These are phyloP conservation scores for Cathartes aura DNA, from an alignment of 2,113 vertebrate genomes.

Conservation along the genomic window DNA sequence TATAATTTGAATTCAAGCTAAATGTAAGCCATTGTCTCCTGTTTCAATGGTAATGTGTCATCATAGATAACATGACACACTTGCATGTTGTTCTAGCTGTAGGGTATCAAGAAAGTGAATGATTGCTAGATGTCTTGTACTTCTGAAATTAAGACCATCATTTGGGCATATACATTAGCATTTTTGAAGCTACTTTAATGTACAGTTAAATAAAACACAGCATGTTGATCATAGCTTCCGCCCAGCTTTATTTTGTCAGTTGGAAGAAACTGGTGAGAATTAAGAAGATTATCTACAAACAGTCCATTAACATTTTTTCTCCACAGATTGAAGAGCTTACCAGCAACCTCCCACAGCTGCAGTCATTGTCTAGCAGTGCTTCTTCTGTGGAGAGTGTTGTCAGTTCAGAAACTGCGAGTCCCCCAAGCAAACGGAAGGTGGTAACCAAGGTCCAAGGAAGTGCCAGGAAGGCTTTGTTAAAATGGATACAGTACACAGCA, in stretches of 20 bases:
- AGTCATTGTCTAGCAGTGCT: conserved; percentile 84
- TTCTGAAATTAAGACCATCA: neutral
- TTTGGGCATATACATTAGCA: neutral
- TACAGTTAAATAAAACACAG: neutral
- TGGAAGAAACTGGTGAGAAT: neutral
- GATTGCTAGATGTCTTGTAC: neutral
- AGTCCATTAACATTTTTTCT: neutral
- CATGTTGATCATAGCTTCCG: neutral
- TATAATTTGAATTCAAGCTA: neutral
- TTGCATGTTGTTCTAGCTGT: neutral
- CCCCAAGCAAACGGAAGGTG: conserved; percentile 91
- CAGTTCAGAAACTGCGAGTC: conserved; percentile 89
- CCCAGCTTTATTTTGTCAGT: neutral
- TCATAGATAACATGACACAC: neutral
- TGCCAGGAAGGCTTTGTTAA: conserved; percentile 91
- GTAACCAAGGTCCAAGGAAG: conserved; percentile 87
- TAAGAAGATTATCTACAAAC: neutral
- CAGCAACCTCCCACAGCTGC: conserved; percentile 90
- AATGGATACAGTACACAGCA: conserved; percentile 93
- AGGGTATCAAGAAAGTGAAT: neutral
- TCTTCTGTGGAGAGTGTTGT: conserved; percentile 91
- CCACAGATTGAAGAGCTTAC: conserved; percentile 94
- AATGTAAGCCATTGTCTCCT: neutral
- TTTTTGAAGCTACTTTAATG: neutral
- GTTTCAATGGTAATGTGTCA: neutral